Conservation (phyloP, 1,140 invertebrate genomes). For the Drosophila nebulosa region DNA sequence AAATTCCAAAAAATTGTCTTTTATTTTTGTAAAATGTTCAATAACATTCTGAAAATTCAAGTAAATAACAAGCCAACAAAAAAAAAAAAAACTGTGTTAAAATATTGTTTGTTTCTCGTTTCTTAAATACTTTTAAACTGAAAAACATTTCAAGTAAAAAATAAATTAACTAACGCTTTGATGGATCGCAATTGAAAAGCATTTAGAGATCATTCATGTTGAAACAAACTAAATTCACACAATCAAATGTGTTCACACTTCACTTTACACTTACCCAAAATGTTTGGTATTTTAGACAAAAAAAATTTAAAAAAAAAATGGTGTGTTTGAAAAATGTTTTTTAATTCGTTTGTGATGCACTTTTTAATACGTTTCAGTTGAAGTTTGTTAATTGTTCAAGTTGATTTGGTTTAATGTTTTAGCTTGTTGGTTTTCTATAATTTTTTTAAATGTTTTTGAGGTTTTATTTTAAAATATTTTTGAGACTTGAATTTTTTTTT, state of each 20-base stretch:
- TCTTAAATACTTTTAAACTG: background rate
- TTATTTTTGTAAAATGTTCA: background rate
- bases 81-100: background rate
- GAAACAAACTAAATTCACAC: background rate
- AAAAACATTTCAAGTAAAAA: background rate
- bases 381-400: too few species aligned
- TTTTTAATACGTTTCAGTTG: too few species aligned
- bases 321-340: background rate
- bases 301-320: background rate
- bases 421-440: background rate
- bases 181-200: background rate
- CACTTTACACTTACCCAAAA: constrained; percentile 16
- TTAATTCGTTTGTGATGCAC: background rate
- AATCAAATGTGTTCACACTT: background rate
- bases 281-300: background rate
- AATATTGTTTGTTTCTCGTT: background rate
- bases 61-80: background rate
- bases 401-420: background rate
- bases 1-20: too few species aligned
- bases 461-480: background rate
- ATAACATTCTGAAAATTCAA: background rate
- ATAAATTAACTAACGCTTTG: background rate
- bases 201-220: background rate
- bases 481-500: background rate
- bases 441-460: background rate